Percentiles rank a stretch among this genome's conserved stretches.
Evolutionary conservation across 1,140 invertebrate genomes (phyloP).

Genomic region (Leptopilina clavipes): DNA sequence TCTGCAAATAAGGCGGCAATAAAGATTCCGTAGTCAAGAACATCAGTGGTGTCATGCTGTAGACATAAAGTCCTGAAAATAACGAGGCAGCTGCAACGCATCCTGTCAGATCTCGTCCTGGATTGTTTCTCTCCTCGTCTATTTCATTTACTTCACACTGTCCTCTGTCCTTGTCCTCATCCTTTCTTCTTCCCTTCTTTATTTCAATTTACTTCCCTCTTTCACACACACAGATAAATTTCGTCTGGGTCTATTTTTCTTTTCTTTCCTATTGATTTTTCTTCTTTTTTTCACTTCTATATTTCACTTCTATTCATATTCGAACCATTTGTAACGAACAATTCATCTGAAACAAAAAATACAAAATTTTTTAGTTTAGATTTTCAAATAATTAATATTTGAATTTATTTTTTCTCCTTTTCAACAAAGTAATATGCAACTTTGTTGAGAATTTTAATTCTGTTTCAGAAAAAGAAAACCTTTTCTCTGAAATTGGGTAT

Average conservation of each 20-base stretch:
- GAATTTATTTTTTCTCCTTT: too few relatives aligned
- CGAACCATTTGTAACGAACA: neutral
- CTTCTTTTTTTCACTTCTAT: conserved; percentile 36
- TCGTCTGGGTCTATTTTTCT: conserved; percentile 40
- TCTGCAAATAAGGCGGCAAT: conserved; percentile 49
- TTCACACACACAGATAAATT: conserved; percentile 33
- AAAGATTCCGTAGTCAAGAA: conserved; percentile 50
- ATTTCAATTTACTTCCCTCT: conserved; percentile 14
- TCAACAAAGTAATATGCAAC: too few relatives aligned
- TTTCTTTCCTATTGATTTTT: conserved; percentile 48
- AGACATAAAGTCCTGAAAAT: conserved; percentile 65
- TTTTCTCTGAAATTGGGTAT: too few relatives aligned
- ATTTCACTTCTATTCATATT: neutral
- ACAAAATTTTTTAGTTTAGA: too few relatives aligned
- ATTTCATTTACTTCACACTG: conserved; percentile 44
- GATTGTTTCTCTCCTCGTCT: conserved; percentile 50
- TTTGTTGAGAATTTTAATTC: too few relatives aligned
- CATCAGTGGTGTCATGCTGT: conserved; percentile 39
- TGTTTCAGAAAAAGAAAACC: too few relatives aligned
- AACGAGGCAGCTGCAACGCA: conserved; percentile 66
- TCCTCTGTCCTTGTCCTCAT: conserved; percentile 34
- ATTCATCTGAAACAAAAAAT: too few relatives aligned
- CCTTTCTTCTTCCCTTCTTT: conserved; percentile 49
- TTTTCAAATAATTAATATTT: too few relatives aligned
- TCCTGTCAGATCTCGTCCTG: conserved; percentile 58